Percentiles rank a stretch among this genome's conserved stretches.
Evolutionary conservation across 2,797 vertebrate genomes (phyloP).

Genomic region (Poeciliopsis paucimaculata): DNA sequence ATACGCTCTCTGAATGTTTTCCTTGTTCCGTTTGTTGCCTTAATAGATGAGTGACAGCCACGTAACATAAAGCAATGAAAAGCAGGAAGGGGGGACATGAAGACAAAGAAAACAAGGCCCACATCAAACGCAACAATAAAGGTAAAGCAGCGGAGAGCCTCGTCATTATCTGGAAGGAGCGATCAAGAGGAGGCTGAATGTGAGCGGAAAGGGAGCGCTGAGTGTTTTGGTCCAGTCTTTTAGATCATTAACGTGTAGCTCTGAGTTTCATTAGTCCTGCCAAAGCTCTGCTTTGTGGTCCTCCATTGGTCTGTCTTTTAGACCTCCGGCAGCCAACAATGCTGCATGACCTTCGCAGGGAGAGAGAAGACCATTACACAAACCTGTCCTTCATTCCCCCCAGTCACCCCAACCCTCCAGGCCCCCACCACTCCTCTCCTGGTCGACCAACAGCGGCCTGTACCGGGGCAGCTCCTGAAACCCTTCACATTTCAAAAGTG

Average conservation of each 20-base stretch:
- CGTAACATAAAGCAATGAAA: conserved; percentile 69
- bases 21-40: conserved; percentile 68
- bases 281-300: conserved; percentile 87
- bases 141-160: conserved; percentile 64
- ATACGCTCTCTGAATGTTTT: conserved; percentile 61
- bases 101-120: conserved; percentile 69
- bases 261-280: conserved; percentile 87
- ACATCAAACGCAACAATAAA: conserved; percentile 71
- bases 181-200: conserved; percentile 66
- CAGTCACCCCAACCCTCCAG: background rate
- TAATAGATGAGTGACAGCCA: conserved; percentile 74
- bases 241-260: conserved; percentile 92
- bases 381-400: conserved; percentile 76
- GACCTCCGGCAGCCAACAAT: conserved; percentile 84
- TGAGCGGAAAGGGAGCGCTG: conserved; percentile 63
- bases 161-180: conserved; percentile 69
- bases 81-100: conserved; percentile 38
- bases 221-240: conserved; percentile 81
- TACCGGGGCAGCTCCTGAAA: conserved; percentile 70
- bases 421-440: conserved; percentile 54
- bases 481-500: conserved; percentile 79
- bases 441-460: conserved; percentile 72
- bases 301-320: conserved; percentile 83
- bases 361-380: conserved; percentile 77
- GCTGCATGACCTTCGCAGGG: conserved; percentile 78